Base-by-base conservation (phyloP, 2,797 vertebrate species). In the Strix occidentalis region DNA sequence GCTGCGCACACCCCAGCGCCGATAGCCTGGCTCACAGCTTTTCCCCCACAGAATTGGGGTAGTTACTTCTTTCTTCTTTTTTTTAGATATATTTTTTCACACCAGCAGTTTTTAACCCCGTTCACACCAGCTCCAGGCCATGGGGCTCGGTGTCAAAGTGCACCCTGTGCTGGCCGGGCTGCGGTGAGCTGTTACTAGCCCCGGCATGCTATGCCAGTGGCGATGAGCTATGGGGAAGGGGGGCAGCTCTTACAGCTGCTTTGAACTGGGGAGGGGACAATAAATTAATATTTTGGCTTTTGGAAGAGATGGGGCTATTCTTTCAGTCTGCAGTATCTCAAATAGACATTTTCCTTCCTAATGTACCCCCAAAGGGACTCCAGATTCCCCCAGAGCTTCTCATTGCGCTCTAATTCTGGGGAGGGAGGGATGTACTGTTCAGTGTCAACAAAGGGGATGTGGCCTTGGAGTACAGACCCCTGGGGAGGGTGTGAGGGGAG, bases 1-100 rank as follows among this genome's bases (percentile, higher is more conserved):
- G 82, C 45, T 26, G 33, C 83, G 74, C 13, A 0, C 60, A 8
- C 37, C 45, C 39, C 8, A 1, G 17, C 0, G 2, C n/a, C 0
- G 1, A 13, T 68, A 19, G 26, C 26, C 61, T 37, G 37, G 28
- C 64, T 56, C 37, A 5, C 24, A n/a, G 45, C 60, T 93, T 71
- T 39, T 12, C 17, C 37, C 50, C 39, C 3, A 1, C 45, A 25
- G 24, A 60, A 37, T 51, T 65, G 45, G 39, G 20, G 18, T 11
- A 33, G 37, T 63, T 50, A 13, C 9, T 9, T 17, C 21, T 31
- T 24, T 20, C 54, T 15, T 77, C 35, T 28, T 61, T 46, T 46
- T 69, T 46, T 31, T 39, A 39, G 16, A 53, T 26, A 8, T 26
- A 45, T 26, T 43, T 78, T 51, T 60, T 56, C 41, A 19, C 58